Percentiles rank a stretch among this genome's conserved stretches.
Evolutionary conservation across 2,113 vertebrate genomes (phyloP).

Genomic region (Paracanthobrama guichenoti): DNA sequence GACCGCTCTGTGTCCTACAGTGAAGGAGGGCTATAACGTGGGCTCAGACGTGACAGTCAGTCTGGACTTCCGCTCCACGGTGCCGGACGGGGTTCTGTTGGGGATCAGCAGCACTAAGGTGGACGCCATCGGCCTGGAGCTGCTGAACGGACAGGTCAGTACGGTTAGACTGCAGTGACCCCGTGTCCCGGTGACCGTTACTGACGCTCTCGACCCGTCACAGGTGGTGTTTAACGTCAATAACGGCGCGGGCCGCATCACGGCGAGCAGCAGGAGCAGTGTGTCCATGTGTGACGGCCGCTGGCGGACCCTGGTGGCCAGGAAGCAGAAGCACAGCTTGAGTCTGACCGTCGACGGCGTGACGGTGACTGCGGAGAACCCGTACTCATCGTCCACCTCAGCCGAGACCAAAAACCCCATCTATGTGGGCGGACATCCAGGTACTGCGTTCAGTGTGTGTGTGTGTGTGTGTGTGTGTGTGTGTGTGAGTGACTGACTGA

Average conservation of each 20-base stretch:
- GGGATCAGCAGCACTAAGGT: slow-evolving; percentile 92
- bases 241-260: slow-evolving; percentile 90
- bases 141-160: slow-evolving; percentile 85
- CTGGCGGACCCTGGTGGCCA: slow-evolving; percentile 88
- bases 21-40: slow-evolving; percentile 90
- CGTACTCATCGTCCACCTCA: slow-evolving; percentile 88
- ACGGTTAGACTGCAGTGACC: too few species aligned
- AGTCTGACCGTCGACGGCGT: slow-evolving; percentile 79
- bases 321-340: slow-evolving; percentile 85
- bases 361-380: slow-evolving; percentile 76
- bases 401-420: slow-evolving; percentile 93
- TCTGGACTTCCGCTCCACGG: slow-evolving; percentile 85
- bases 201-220: background rate
- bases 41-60: slow-evolving; percentile 84
- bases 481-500: background rate
- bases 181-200: background rate
- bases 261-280: slow-evolving; percentile 66
- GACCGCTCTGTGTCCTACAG: slow-evolving; percentile 63
- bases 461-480: background rate
- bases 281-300: slow-evolving; percentile 82
- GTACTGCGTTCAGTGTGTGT: slow-evolving; percentile 64
- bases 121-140: slow-evolving; percentile 90
- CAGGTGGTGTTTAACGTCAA: slow-evolving; percentile 93
- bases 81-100: slow-evolving; percentile 77
- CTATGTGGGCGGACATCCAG: slow-evolving; percentile 90